A percentile compares a stretch with the other conserved stretches of the same genome.
Conservation (phyloP, 53 echinoderm and acorn worm species). For the Holothuria scabra region DNA sequence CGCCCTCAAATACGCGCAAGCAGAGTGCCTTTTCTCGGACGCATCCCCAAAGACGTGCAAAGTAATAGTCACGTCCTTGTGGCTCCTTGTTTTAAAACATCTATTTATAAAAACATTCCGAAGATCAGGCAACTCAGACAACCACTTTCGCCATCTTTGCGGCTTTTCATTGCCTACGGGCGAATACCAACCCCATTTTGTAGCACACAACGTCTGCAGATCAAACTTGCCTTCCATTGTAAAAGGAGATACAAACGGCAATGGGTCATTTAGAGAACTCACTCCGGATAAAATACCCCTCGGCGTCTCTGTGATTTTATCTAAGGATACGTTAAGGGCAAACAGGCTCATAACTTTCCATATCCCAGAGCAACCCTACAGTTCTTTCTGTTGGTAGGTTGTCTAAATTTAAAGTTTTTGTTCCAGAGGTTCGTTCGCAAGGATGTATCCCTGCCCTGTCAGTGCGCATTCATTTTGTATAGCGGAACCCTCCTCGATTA, state of each 20-base stretch:
- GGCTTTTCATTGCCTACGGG: slow-evolving; percentile 12
- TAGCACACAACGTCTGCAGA: slow-evolving; percentile 59
- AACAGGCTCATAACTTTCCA: slow-evolving; percentile 45
- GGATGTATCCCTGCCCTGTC: slow-evolving; percentile 35
- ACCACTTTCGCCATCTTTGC: slow-evolving; percentile 47
- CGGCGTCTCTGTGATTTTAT: slow-evolving; percentile 45
- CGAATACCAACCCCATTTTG: slow-evolving; percentile 61
- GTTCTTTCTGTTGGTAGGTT: slow-evolving; percentile 61
- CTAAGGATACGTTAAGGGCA: slow-evolving; percentile 32
- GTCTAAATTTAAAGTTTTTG: slow-evolving; percentile 39
- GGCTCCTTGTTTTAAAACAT: slow-evolving; percentile 17
- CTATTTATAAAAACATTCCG: slow-evolving; percentile 40
- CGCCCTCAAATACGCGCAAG: slow-evolving; percentile 56
- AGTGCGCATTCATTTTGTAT: slow-evolving; percentile 61
- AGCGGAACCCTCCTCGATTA: slow-evolving; percentile 40
- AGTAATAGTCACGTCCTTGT: background rate
- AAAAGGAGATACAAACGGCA: slow-evolving; percentile 62
- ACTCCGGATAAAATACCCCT: slow-evolving; percentile 58
- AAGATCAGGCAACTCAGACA: slow-evolving; percentile 42
- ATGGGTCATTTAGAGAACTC: slow-evolving; percentile 68
- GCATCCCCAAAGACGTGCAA: slow-evolving; percentile 64
- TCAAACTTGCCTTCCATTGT: slow-evolving; percentile 62
- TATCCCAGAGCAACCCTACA: slow-evolving; percentile 56
- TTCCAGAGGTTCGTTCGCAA: slow-evolving; percentile 52
- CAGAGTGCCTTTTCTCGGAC: slow-evolving; percentile 59